Base-by-base conservation (phyloP, 2,888 invertebrate species). In the Thera obeliscata region DNA sequence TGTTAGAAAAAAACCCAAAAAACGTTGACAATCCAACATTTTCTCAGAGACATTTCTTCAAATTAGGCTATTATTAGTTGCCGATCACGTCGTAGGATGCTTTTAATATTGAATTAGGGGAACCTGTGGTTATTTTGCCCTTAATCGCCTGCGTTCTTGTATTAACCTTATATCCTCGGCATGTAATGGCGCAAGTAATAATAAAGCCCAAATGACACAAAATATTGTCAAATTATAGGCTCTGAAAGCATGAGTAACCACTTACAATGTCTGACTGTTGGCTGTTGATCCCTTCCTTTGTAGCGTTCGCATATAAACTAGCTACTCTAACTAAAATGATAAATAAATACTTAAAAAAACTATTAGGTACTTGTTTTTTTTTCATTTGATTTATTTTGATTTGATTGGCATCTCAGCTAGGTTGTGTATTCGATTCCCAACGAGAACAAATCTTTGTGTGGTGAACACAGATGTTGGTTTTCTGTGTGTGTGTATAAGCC, bases 151-250 rank as follows among this genome's bases (percentile, higher is more conserved):
- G 85, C 81, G 85, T 86, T 86, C 87, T 83, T 83, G 87, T 91
- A 91, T 92, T 89, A 93, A 87, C 87, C 82, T 89, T 90, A 89
- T 90, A 92, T 91, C 92, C 89, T 88, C 88, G 87, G 86, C 88
- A 81, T 83, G 91, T 93, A 91, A 93, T 92, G 88, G 86, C 90
- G 85, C 89, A 91, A 91, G 93, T 93, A 93, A 93, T 93, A 92
- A 91, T 91, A 91, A 93, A 90, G 88, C 87, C 91, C 87, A 93
- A 93, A 93, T 93, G 93, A 93, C 93, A 93, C 93, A 93, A 93
- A 93, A 93, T 93, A 93, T 93, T 93, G 93, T 93, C 91, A 93
- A 93, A 93, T 93, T 93, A 93, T 93, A 93, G 92, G 88, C 87
- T 91, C 88, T 89, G 91, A 90, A 91, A 88, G 88, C 87, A 90